A percentile compares a stretch with the other conserved stretches of the same genome.
Conservation (phyloP, 1,140 invertebrate species). For the Euura lappo region DNA sequence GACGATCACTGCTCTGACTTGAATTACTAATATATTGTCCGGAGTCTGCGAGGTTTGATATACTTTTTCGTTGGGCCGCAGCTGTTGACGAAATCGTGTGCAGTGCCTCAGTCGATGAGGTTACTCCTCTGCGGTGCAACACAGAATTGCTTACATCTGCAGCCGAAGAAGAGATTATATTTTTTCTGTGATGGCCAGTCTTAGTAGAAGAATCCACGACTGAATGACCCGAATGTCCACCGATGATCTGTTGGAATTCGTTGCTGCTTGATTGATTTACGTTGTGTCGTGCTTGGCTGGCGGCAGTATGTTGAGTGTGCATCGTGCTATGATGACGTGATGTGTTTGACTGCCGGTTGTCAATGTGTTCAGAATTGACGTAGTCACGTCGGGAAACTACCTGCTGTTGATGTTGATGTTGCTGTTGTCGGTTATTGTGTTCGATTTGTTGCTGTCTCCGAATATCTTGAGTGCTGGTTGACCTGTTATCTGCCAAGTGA, state of each 20-base stretch:
- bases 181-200: constrained; percentile 71
- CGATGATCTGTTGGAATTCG: constrained; percentile 38
- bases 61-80: constrained; percentile 78
- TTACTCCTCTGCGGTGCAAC: constrained; percentile 73
- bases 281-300: constrained; percentile 37
- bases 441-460: constrained; percentile 11
- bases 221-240: constrained; percentile 23
- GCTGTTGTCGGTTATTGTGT: constrained; percentile 11
- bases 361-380: constrained; percentile 43
- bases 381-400: constrained; percentile 42
- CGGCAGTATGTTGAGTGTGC: constrained; percentile 32
- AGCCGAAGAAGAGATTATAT: constrained; percentile 72
- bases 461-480: constrained; percentile 5
- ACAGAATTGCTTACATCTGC: constrained; percentile 76
- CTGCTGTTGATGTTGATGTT: constrained; percentile 28
- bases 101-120: constrained; percentile 66
- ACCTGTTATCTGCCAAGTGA: constrained; percentile 18
- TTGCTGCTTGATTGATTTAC: constrained; percentile 34
- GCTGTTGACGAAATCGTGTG: constrained; percentile 77
- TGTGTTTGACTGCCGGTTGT: constrained; percentile 32
- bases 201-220: constrained; percentile 31
- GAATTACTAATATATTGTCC: constrained; percentile 71
- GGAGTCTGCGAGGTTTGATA: constrained; percentile 76
- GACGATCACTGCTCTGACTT: constrained; percentile 71
- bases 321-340: constrained; percentile 25